Conservation (phyloP, 2,797 vertebrate genomes). For the Crenuchus spilurus region DNA sequence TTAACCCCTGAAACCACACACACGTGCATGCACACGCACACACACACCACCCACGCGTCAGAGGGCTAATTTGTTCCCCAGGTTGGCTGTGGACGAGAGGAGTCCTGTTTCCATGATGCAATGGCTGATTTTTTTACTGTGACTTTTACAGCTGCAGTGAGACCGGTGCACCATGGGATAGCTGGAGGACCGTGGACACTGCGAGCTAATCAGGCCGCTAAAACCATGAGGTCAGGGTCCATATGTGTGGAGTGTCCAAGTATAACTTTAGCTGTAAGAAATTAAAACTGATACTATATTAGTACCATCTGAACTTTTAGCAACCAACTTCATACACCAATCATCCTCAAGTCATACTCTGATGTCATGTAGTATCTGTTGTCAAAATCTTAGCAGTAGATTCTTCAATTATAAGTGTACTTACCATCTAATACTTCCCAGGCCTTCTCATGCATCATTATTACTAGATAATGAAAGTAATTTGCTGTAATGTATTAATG, state of each 20-base stretch:
- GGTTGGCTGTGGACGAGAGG: constrained; percentile 64
- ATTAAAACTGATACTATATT: too few species aligned
- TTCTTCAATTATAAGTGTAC: too few species aligned
- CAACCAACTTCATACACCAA: too few species aligned
- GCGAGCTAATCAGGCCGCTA: constrained; percentile 36
- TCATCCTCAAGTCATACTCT: too few species aligned
- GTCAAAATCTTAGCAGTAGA: too few species aligned
- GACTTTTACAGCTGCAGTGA: constrained; percentile 67
- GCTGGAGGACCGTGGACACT: constrained; percentile 49
- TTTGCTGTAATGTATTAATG: too few species aligned
- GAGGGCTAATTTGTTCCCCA: constrained; percentile 77
- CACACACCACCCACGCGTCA: constrained; percentile 59
- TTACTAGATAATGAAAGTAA: too few species aligned
- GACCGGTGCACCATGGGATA: constrained; percentile 51
- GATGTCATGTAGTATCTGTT: too few species aligned
- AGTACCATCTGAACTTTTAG: too few species aligned
- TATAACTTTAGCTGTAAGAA: neutral
- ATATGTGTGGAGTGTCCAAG: constrained; percentile 3
- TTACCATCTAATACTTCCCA: too few species aligned
- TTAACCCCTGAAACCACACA: constrained; percentile 35
- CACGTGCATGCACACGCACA: constrained; percentile 58
- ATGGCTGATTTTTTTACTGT: constrained; percentile 61
- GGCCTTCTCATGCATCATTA: too few species aligned
- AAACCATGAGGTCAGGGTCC: constrained; percentile 28
- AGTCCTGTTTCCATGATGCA: constrained; percentile 68